phyloP scores from a whole-genome alignment of 1,140 invertebrate genomes.

The Drosophila biarmipes region DNA sequence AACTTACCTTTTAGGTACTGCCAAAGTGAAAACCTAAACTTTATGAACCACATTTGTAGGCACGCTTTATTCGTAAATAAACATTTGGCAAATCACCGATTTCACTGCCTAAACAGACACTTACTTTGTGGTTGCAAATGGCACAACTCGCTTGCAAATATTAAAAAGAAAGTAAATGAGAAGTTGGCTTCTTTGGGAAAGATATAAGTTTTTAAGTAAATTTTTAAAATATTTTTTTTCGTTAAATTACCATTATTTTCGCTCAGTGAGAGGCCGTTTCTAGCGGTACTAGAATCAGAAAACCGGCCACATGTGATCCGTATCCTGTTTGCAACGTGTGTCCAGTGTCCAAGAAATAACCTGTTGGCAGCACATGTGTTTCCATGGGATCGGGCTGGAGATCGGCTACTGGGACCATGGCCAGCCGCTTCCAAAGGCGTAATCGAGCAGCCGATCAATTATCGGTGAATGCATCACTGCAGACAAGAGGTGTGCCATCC shows the following conservation, averaged over 20 bases:
- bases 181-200: not conserved
- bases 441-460: conserved; percentile 30
- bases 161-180: conserved; percentile 21
- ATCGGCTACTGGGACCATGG: not conserved
- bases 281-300: conserved; percentile 30
- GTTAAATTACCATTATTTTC: not conserved
- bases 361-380: conserved; percentile 21
- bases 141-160: not conserved
- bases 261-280: not conserved
- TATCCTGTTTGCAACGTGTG: conserved; percentile 23
- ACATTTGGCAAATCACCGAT: conserved; percentile 19
- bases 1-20: not conserved
- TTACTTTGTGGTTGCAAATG: not conserved
- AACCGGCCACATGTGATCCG: conserved; percentile 19
- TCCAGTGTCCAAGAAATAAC: conserved; percentile 9
- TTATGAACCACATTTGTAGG: conserved; percentile 13
- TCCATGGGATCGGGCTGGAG: not conserved
- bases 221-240: not conserved
- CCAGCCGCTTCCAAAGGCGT: conserved; percentile 4
- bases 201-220: not conserved
- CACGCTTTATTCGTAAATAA: conserved; percentile 25
- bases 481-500: not conserved
- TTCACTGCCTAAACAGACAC: not conserved
- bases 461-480: conserved; percentile 7
- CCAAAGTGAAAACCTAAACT: conserved; percentile 6